phyloP scores from a whole-genome alignment of 2,888 invertebrate species.

The Rhamnusium bicolor region DNA sequence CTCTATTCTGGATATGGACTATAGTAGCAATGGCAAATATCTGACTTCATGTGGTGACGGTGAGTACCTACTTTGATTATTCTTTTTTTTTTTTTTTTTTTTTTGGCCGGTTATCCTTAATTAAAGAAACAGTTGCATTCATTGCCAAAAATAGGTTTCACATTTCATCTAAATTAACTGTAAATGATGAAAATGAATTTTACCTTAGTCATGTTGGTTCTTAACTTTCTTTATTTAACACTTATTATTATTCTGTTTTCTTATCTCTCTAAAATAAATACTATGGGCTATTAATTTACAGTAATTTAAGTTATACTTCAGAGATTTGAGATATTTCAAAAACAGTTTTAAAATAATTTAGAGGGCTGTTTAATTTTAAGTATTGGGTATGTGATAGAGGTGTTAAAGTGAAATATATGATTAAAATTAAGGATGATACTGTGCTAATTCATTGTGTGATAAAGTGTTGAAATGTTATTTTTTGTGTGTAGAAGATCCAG shows the following conservation, averaged over 20 bases:
- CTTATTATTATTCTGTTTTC: not conserved
- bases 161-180: not conserved
- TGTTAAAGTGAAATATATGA: not conserved
- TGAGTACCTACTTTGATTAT: constrained; percentile 72
- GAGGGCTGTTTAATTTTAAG: not conserved
- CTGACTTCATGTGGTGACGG: constrained; percentile 89
- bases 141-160: constrained; percentile 11
- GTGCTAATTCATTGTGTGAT: constrained; percentile 5
- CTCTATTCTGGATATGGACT: constrained; percentile 83
- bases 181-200: not conserved
- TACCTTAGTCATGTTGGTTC: constrained; percentile 9
- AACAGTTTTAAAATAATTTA: not conserved
- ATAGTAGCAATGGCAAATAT: constrained; percentile 89
- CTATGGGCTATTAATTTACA: not conserved
- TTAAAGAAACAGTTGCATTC: constrained; percentile 7
- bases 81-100: not conserved
- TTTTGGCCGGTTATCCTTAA: not conserved
- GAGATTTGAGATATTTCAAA: not conserved
- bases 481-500: constrained; percentile 70
- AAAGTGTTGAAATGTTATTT: constrained; percentile 47
- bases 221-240: not conserved
- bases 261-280: constrained; percentile 18
- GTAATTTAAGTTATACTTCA: not conserved
- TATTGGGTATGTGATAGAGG: not conserved
- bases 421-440: not conserved